Conservation (phyloP, 2,888 invertebrate species). For the Cryptops parisi region DNA sequence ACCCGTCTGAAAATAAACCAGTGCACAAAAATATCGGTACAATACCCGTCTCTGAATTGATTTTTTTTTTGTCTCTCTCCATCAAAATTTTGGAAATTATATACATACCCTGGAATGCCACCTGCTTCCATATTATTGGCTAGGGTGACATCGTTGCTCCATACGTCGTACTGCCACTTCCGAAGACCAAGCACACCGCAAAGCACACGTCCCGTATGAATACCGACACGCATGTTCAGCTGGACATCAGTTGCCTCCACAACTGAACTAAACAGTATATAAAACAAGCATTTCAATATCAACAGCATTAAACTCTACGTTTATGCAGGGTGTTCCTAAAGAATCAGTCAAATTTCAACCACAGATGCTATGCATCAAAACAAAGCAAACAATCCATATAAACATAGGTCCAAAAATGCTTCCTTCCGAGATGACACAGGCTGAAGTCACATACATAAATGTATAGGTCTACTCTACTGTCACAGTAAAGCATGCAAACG, state of each 20-base stretch:
- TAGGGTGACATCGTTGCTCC: constrained; percentile 82
- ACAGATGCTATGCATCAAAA: too few relatives aligned
- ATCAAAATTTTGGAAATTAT: background rate
- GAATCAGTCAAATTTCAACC: background rate
- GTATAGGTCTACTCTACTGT: too few relatives aligned
- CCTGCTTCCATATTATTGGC: constrained; percentile 84
- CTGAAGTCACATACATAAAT: too few relatives aligned
- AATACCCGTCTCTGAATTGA: too few relatives aligned
- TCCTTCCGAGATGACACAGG: too few relatives aligned
- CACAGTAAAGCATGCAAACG: too few relatives aligned
- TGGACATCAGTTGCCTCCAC: constrained; percentile 86
- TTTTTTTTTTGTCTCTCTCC: background rate
- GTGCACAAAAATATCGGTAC: background rate
- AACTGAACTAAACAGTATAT: constrained; percentile 45
- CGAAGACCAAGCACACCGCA: constrained; percentile 78
- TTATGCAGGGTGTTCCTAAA: background rate
- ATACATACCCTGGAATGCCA: constrained; percentile 65
- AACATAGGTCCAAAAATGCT: too few relatives aligned
- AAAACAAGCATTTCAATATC: background rate
- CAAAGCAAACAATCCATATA: too few relatives aligned
- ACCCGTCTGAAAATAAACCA: constrained; percentile 46
- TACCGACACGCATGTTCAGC: constrained; percentile 82
- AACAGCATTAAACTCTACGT: background rate
- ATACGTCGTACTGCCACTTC: constrained; percentile 88
- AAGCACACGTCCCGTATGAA: constrained; percentile 76